Percentiles rank a stretch among this genome's conserved stretches.
phyloP scores from a whole-genome alignment of 2,888 invertebrate genomes.

The Coenonympha glycerion region DNA sequence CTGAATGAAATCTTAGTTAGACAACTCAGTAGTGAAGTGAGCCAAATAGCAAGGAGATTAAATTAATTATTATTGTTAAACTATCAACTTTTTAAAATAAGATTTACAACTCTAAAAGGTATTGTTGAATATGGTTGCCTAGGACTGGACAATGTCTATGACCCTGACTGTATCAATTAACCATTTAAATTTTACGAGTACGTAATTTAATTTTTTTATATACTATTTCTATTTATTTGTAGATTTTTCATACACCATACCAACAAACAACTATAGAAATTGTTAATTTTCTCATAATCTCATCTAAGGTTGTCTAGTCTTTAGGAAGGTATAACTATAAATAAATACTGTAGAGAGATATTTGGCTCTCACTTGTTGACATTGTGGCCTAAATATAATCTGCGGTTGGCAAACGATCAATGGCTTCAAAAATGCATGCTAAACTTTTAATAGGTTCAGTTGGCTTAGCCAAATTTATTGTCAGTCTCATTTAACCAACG shows the following conservation, averaged over 20 bases:
- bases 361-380: conserved; percentile 23
- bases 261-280: background rate
- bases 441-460: conserved; percentile 16
- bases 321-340: conserved; percentile 12
- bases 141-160: too few species aligned
- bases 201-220: too few species aligned
- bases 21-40: too few species aligned
- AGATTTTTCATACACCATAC: background rate
- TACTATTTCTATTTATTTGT: background rate
- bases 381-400: conserved; percentile 21
- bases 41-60: too few species aligned
- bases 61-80: too few species aligned
- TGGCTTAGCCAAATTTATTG: conserved; percentile 16
- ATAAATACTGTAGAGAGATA: conserved; percentile 15
- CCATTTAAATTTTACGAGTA: too few species aligned
- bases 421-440: conserved; percentile 20
- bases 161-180: too few species aligned
- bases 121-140: too few species aligned
- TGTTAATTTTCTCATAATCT: conserved; percentile 12
- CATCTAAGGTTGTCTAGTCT: conserved; percentile 10
- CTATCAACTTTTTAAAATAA: too few species aligned
- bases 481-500: conserved; percentile 17
- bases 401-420: conserved; percentile 23
- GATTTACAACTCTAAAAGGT: too few species aligned
- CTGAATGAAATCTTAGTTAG: too few species aligned